Evolutionary conservation across 2,888 invertebrate species (phyloP).

Genomic region (Mimas tiliae): DNA sequence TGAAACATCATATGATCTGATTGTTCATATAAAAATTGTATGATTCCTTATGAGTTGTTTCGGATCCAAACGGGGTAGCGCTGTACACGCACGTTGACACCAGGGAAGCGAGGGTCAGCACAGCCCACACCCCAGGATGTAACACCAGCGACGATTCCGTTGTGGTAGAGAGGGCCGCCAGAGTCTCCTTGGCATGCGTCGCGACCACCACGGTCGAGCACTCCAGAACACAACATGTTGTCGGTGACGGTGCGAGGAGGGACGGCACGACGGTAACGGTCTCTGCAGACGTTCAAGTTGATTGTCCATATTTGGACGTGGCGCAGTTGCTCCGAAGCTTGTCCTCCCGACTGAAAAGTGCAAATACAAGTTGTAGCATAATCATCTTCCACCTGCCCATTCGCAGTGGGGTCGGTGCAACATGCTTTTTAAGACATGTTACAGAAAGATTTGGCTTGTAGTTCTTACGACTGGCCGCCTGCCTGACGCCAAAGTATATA

Average conservation of each 20-base stretch:
- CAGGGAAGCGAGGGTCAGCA: slow-evolving; percentile 44
- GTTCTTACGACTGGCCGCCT: no score
- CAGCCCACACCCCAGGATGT: slow-evolving; percentile 51
- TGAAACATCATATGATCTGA: no score
- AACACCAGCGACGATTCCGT: slow-evolving; percentile 49
- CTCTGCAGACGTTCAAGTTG: background rate
- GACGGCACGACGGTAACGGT: background rate
- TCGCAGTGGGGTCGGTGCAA: no score
- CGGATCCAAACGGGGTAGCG: slow-evolving; percentile 50
- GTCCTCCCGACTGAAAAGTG: background rate
- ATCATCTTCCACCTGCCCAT: no score
- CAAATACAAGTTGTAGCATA: background rate
- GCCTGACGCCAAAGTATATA: no score
- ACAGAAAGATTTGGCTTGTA: no score
- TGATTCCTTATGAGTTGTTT: background rate
- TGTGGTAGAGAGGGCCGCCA: slow-evolving; percentile 54
- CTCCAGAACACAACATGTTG: slow-evolving; percentile 59
- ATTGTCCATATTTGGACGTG: background rate
- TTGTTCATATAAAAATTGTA: background rate
- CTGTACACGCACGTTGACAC: slow-evolving; percentile 51
- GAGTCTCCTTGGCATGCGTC: slow-evolving; percentile 55
- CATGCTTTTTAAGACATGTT: no score
- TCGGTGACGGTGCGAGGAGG: slow-evolving; percentile 37
- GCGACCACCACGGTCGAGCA: slow-evolving; percentile 51
- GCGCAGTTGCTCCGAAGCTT: background rate